Percentiles rank a stretch among this genome's conserved stretches.
phyloP scores from a whole-genome alignment of 1,140 invertebrate genomes.

The Notospermus geniculatus region DNA sequence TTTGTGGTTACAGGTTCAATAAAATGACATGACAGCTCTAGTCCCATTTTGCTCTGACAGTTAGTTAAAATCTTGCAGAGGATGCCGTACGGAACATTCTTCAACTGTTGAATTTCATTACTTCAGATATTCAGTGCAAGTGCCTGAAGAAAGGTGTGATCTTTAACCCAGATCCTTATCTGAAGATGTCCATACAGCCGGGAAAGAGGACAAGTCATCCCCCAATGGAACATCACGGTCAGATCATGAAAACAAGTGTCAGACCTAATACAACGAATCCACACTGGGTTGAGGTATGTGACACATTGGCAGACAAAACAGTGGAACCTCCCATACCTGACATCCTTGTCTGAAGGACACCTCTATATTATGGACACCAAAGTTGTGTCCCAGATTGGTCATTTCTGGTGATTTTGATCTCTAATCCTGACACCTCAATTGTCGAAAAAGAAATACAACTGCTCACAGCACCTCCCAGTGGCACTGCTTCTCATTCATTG shows the following conservation, averaged over 20 bases:
- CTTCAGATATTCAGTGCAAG: conserved; percentile 54
- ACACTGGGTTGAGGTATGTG: conserved; percentile 53
- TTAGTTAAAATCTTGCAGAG: no score
- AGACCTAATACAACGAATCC: conserved; percentile 56
- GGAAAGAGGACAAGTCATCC: conserved; percentile 40
- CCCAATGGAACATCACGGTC: conserved; percentile 52
- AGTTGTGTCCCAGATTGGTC: no score
- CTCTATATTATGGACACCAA: no score
- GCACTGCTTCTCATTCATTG: no score
- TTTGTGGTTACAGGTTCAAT: background rate
- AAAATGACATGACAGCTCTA: no score
- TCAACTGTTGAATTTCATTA: conserved; percentile 28
- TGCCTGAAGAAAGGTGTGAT: conserved; percentile 60
- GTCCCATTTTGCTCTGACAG: no score
- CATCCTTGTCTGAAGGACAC: no score
- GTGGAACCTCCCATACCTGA: background rate
- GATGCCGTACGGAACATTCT: no score
- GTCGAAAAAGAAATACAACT: no score
- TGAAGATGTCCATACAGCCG: conserved; percentile 57
- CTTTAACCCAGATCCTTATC: conserved; percentile 61
- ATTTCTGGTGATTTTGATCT: no score
- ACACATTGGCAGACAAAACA: conserved; percentile 13
- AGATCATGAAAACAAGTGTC: conserved; percentile 51
- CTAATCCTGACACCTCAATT: background rate
- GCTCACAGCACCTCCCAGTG: no score